A percentile compares a stretch with the other conserved stretches of the same genome.
Evolutionary conservation across 2,888 invertebrate species (phyloP).

Genomic region (Ormyrus labotus): DNA sequence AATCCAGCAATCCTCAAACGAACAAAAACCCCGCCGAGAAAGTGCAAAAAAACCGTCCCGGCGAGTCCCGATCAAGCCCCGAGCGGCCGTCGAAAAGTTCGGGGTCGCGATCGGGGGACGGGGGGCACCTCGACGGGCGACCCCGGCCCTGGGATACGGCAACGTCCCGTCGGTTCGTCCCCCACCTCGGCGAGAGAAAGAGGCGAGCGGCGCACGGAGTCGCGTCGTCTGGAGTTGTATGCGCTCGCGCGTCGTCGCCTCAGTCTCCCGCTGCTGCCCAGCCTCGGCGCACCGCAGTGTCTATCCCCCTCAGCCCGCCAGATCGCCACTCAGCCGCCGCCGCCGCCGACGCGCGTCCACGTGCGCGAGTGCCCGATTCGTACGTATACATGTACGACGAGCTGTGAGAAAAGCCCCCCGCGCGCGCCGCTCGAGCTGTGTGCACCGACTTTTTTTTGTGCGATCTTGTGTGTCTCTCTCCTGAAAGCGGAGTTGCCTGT

Average conservation of each 20-base stretch:
- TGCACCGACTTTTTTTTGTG: no score
- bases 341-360: background rate
- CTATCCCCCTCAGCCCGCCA: background rate
- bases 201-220: background rate
- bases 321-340: no score
- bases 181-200: background rate
- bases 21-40: no score
- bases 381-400: background rate
- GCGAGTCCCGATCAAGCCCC: no score
- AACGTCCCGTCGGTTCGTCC: background rate
- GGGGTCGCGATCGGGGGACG: background rate
- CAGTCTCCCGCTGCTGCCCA: conserved; percentile 37
- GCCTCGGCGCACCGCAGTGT: background rate
- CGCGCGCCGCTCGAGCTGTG: no score
- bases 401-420: no score
- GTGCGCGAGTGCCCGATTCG: conserved; percentile 14
- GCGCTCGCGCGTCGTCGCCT: background rate
- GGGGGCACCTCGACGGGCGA: background rate
- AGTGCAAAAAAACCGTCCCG: no score
- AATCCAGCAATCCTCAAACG: no score
- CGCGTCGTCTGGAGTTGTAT: background rate
- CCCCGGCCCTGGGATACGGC: conserved; percentile 2
- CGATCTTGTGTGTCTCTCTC: no score
- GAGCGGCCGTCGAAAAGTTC: background rate
- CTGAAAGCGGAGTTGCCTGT: no score